phyloP scores from a whole-genome alignment of 2,797 vertebrate genomes.

The Argentina silus region DNA sequence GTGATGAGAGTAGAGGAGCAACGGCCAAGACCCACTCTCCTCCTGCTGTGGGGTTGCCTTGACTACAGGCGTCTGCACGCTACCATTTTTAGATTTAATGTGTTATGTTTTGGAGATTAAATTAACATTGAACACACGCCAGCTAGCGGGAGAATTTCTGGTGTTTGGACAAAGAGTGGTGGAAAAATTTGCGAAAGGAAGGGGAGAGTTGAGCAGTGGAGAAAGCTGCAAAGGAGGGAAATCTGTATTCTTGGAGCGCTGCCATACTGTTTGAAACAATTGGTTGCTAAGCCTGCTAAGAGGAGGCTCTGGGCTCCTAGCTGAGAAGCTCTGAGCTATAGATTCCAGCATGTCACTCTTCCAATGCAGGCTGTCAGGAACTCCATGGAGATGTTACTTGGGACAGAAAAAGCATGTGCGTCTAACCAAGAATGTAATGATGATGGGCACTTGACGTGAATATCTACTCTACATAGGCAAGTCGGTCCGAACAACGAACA shows the following conservation, averaged over 20 bases:
- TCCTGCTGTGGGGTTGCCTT: background rate
- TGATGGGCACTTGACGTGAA: slow-evolving; percentile 40
- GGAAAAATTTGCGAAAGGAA: background rate
- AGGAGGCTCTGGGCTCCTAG: slow-evolving; percentile 6
- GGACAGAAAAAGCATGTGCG: slow-evolving; percentile 11
- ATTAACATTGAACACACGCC: slow-evolving; percentile 15
- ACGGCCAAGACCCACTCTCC: background rate
- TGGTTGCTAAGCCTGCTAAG: slow-evolving; percentile 18
- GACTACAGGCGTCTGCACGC: background rate
- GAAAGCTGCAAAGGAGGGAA: slow-evolving; percentile 2
- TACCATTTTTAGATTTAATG: slow-evolving; percentile 7
- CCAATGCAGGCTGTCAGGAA: slow-evolving; percentile 28
- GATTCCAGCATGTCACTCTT: slow-evolving; percentile 10
- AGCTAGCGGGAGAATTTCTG: background rate
- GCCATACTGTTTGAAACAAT: slow-evolving; percentile 37
- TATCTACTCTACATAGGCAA: slow-evolving; percentile 19
- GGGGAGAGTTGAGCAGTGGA: slow-evolving; percentile 12
- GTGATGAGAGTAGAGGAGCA: background rate
- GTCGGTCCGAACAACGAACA: slow-evolving; percentile 17
- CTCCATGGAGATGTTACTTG: slow-evolving; percentile 21
- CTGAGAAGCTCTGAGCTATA: slow-evolving; percentile 6
- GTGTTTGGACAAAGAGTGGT: slow-evolving; percentile 4
- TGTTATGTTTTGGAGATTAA: slow-evolving; percentile 23
- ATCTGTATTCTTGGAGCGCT: slow-evolving; percentile 20
- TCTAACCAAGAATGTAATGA: slow-evolving; percentile 36